phyloP scores from a whole-genome alignment of 2,888 invertebrate genomes.

The Drosophila monieri region DNA sequence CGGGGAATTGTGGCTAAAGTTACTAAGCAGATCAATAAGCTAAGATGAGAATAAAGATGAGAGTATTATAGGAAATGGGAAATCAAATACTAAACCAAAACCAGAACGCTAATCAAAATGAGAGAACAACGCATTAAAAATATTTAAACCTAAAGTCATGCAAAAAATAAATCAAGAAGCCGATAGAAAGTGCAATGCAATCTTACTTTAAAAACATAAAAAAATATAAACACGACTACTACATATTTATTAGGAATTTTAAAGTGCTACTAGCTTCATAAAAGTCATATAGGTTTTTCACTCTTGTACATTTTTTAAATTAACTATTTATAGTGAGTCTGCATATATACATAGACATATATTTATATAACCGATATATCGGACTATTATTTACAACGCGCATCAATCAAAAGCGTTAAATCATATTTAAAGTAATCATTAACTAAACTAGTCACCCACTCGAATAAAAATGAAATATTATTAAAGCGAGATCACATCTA shows the following conservation, averaged over 20 bases:
- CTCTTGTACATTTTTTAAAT: constrained; percentile 48
- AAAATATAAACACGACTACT: constrained; percentile 19
- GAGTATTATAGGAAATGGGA: constrained; percentile 22
- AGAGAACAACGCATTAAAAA: constrained; percentile 21
- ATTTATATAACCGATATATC: constrained; percentile 13
- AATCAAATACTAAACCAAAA: constrained; percentile 69
- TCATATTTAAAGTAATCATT: constrained; percentile 42
- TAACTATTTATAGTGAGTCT: constrained; percentile 30
- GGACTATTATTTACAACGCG: constrained; percentile 28
- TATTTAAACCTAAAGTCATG: constrained; percentile 24
- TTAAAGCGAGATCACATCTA: constrained; percentile 22
- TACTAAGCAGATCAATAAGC: constrained; percentile 50
- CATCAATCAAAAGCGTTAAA: constrained; percentile 40
- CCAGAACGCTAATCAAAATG: constrained; percentile 60
- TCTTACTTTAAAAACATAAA: constrained; percentile 70
- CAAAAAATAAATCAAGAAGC: constrained; percentile 39
- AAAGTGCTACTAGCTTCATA: constrained; percentile 46
- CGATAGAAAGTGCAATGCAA: constrained; percentile 77
- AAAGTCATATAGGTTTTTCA: constrained; percentile 41
- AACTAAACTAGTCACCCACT: constrained; percentile 64
- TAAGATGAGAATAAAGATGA: constrained; percentile 26
- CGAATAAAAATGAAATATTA: constrained; percentile 35
- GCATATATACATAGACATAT: not conserved
- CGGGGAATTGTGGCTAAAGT: constrained; percentile 70
- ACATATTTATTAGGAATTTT: constrained; percentile 39